Evolutionary conservation across 1,140 invertebrate genomes (phyloP), one percentile per base, ranked within the genome.

Genomic region (Globodera rostochiensis): DNA sequence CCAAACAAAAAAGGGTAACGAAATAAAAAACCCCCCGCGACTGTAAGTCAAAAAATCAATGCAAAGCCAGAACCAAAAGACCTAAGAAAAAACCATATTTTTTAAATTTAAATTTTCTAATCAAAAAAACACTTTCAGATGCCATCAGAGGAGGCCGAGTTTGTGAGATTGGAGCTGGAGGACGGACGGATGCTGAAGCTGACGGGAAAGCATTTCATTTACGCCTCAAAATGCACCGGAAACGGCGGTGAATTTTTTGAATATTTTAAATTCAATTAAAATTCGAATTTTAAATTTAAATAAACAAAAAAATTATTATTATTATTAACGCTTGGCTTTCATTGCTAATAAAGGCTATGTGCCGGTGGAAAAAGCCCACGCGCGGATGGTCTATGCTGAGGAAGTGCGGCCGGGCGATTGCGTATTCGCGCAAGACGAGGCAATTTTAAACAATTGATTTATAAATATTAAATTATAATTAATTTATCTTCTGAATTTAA

Each of bases 181-280:
- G 73, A 87, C 73, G 86, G 86, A 53, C 81, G 73, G 45, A 66
- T 64, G 45, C 73, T 86, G 8, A 86, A 86, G 66, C 36, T 86
- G 45, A 86, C 85, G 25, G 77, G 36, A n/a, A 84, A 87, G 73
- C 85, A 86, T 57, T 86, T 80, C 77, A 85, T 86, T 75, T 86
- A 87, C 47, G 76, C 80, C 53, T 76, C 86, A 50, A 71, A 86
- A 73, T 84, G 84, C 67, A 84, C 46, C 45, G 25, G 36, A 82
- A 8, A 80, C 45, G 25, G 81, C 21, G 21, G 25, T 70, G 25
- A 67, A 73, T 67, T 25, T 25, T 76, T 78, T 76, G 21, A 74
- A 49, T 46, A 74, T 25, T 74, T 49, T 79, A 74, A 80, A 80
- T 79, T 57, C 64, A 21, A 11, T 77, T 80, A 64, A 80, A 60